Evolutionary conservation across 2,113 vertebrate genomes (phyloP).

Genomic region (Lepisosteus osseus): DNA sequence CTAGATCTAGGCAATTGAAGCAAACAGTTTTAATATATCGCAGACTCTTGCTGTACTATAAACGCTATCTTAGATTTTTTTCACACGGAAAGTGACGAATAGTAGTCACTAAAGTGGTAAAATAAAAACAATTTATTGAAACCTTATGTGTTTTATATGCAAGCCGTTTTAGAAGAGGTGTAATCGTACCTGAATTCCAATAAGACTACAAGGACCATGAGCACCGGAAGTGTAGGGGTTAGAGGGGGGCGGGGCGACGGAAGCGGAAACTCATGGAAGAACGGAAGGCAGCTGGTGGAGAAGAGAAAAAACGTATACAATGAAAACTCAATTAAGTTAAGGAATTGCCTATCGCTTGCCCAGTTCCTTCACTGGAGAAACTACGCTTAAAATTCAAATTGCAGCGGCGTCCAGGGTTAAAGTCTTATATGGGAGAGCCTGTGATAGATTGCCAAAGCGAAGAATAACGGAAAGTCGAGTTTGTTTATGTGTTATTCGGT

Average conservation of each 20-base stretch:
- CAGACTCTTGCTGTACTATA: too few relatives aligned
- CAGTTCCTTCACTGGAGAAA: slow-evolving; percentile 52
- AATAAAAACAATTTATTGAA: too few relatives aligned
- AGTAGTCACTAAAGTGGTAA: too few relatives aligned
- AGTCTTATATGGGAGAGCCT: slow-evolving; percentile 25
- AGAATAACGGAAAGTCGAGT: neutral
- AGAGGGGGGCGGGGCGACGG: neutral
- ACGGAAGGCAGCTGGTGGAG: slow-evolving; percentile 40
- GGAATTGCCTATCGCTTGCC: slow-evolving; percentile 71
- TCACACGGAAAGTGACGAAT: too few relatives aligned
- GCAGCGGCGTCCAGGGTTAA: too few relatives aligned
- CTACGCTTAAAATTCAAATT: neutral
- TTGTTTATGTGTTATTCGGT: too few relatives aligned
- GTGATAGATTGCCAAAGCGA: slow-evolving; percentile 61
- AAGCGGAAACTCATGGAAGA: slow-evolving; percentile 42
- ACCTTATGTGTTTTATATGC: too few relatives aligned
- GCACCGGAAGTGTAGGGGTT: neutral
- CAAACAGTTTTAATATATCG: too few relatives aligned
- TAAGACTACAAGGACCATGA: slow-evolving; percentile 47
- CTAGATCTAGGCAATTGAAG: too few relatives aligned
- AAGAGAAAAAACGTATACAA: slow-evolving; percentile 46
- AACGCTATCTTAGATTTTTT: too few relatives aligned
- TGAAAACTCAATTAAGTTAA: slow-evolving; percentile 74
- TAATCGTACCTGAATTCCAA: too few relatives aligned
- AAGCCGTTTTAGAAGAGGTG: too few relatives aligned